A percentile compares a stretch with the other conserved stretches of the same genome.
phyloP scores from a whole-genome alignment of 2,888 invertebrate genomes.

The Calliopum simillimum region DNA sequence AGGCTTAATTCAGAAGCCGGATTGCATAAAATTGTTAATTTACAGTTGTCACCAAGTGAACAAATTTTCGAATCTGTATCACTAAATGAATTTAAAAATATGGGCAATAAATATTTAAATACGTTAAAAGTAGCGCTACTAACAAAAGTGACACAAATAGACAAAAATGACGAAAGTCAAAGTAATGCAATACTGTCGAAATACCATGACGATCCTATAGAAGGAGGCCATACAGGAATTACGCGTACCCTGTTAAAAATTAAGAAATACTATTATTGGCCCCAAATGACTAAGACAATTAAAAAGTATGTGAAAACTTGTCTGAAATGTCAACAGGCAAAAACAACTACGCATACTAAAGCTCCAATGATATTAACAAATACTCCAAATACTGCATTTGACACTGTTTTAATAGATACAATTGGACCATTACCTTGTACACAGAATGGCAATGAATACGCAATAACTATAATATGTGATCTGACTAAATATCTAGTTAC shows the following conservation, averaged over 20 bases:
- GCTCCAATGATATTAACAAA: constrained; percentile 16
- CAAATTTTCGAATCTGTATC: constrained; percentile 4
- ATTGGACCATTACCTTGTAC: constrained; percentile 43
- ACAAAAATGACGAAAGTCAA: background rate
- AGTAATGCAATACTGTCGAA: background rate
- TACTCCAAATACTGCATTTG: constrained; percentile 38
- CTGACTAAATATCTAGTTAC: constrained; percentile 40
- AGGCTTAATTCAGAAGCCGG: no score
- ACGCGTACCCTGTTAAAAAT: constrained; percentile 5
- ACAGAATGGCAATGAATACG: constrained; percentile 41
- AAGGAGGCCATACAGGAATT: constrained; percentile 33
- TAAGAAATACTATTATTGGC: constrained; percentile 24
- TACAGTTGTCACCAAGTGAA: background rate
- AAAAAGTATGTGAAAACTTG: constrained; percentile 23
- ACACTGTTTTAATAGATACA: constrained; percentile 43
- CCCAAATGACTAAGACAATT: constrained; percentile 27
- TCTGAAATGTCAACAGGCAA: constrained; percentile 20
- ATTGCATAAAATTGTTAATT: no score
- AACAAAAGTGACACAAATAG: background rate
- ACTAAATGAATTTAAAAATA: constrained; percentile 22
- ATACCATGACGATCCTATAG: constrained; percentile 26
- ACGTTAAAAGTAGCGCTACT: constrained; percentile 22
- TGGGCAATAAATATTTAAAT: constrained; percentile 6
- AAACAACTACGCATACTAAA: background rate
- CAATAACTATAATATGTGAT: constrained; percentile 42